Evolutionary conservation across 2,888 invertebrate genomes (phyloP).

Genomic region (Pachliopta kotzebuea): DNA sequence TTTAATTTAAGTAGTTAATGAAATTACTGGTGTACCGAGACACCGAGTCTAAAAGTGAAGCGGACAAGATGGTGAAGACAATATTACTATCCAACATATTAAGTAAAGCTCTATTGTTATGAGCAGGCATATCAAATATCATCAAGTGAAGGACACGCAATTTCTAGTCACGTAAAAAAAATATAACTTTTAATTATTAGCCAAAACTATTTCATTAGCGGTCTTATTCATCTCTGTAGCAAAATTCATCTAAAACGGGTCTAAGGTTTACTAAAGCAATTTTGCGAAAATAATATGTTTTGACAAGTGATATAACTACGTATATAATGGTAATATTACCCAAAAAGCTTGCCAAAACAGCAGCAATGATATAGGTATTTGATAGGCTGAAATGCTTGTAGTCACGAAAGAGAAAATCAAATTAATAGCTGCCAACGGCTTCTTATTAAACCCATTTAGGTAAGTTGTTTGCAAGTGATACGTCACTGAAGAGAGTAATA

Average conservation of each 20-base stretch:
- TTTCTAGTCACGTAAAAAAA: no score
- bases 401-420: slow-evolving; percentile 47
- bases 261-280: neutral
- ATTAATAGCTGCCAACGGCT: slow-evolving; percentile 42
- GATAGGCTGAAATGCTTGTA: slow-evolving; percentile 46
- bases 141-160: no score
- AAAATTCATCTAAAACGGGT: neutral
- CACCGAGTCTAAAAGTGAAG: no score
- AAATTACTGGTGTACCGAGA: no score
- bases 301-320: neutral
- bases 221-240: neutral
- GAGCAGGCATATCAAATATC: no score
- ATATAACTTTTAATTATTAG: no score
- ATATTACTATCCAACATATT: no score
- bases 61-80: no score
- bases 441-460: slow-evolving; percentile 34
- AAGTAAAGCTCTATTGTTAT: no score
- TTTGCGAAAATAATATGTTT: neutral
- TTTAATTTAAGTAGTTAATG: no score
- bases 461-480: slow-evolving; percentile 26
- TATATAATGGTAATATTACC: slow-evolving; percentile 34
- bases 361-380: slow-evolving; percentile 47
- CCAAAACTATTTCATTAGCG: no score
- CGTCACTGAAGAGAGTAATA: slow-evolving; percentile 35
- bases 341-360: slow-evolving; percentile 44